phyloP scores from a whole-genome alignment of 2,113 vertebrate species.

The Sphaerodactylus townsendi region DNA sequence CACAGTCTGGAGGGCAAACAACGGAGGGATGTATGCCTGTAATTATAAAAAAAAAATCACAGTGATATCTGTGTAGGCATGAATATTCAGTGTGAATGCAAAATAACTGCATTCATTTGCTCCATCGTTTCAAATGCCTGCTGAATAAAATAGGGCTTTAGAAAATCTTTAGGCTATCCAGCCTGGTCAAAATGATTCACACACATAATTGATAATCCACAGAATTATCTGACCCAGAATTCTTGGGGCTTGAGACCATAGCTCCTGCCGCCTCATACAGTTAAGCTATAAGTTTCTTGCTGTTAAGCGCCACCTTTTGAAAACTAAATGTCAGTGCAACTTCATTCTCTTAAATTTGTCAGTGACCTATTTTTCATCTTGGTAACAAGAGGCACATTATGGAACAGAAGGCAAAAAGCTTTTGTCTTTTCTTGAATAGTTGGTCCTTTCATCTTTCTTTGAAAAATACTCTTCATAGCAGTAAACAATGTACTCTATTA shows the following conservation, averaged over 20 bases:
- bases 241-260: not conserved
- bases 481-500: not conserved
- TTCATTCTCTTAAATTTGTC: not conserved
- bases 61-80: too few species aligned
- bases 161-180: not conserved
- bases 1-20: not conserved
- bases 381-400: not conserved
- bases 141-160: not conserved
- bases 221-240: not conserved
- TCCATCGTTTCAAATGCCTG: not conserved
- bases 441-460: not conserved
- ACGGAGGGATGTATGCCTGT: not conserved
- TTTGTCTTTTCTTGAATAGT: not conserved
- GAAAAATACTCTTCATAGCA: not conserved
- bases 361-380: not conserved
- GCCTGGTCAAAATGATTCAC: not conserved
- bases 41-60: too few species aligned
- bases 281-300: constrained; percentile 1
- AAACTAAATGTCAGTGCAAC: constrained; percentile 21
- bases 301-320: constrained; percentile 17
- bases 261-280: not conserved
- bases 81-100: too few species aligned
- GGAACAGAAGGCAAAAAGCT: not conserved
- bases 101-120: too few species aligned
- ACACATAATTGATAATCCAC: not conserved